These are phyloP conservation scores for Microdon myrmicae DNA, from an alignment of 2,888 invertebrate species.

Conservation along the genomic window DNA sequence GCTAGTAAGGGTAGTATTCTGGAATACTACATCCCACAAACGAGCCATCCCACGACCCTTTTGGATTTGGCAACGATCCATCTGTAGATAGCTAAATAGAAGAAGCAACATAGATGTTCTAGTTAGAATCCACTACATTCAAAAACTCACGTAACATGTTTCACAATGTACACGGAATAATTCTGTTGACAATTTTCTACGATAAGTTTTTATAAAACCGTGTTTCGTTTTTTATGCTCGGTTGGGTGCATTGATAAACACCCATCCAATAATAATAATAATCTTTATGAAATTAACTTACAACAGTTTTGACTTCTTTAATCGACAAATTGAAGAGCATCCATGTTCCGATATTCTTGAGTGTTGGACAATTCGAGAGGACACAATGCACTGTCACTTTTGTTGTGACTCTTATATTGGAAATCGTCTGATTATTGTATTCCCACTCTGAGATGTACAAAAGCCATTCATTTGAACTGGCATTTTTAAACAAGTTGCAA, in stretches of 20 bases:
- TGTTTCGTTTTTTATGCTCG: neutral
- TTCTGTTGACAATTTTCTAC: no score
- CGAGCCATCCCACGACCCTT: no score
- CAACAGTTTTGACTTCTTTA: constrained; percentile 98
- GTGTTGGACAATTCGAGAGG: constrained; percentile 75
- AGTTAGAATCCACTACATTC: no score
- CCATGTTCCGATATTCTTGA: constrained; percentile 86
- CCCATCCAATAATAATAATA: neutral
- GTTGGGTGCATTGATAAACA: neutral
- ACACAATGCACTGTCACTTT: constrained; percentile 89
- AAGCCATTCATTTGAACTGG: constrained; percentile 91
- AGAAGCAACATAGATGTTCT: no score
- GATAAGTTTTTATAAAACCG: no score
- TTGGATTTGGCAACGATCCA: no score
- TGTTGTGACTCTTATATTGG: constrained; percentile 90
- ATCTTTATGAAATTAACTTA: constrained; percentile 72
- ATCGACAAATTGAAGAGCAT: constrained; percentile 90
- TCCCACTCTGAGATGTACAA: constrained; percentile 95
- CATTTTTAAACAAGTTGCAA: constrained; percentile 89
- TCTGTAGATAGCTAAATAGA: no score
- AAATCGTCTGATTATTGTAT: constrained; percentile 77
- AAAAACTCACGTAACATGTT: no score
- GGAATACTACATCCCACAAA: no score
- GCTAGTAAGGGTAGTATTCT: no score
- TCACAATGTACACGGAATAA: no score